A percentile compares a stretch with the other conserved stretches of the same genome.
Conservation (phyloP, 2,797 vertebrate species). For the Micromesistius poutassou region DNA sequence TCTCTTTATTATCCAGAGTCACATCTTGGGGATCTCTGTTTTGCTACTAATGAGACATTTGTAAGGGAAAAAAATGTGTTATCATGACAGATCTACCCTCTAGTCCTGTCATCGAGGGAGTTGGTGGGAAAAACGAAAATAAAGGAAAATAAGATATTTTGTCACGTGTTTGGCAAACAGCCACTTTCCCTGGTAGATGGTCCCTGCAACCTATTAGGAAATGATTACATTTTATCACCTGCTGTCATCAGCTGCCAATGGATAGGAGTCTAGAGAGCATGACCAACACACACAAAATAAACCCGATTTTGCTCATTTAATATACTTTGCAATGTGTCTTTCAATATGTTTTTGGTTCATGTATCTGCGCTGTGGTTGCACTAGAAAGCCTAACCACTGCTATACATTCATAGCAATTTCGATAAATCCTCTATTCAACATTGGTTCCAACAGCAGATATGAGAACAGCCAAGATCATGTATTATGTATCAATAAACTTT, state of each 20-base stretch:
- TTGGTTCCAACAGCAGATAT: not conserved
- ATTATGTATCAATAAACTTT: not conserved
- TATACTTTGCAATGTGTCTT: not conserved
- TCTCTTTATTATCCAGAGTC: not conserved
- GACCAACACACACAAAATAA: not conserved
- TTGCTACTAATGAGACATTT: conserved; percentile 13
- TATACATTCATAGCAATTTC: not conserved
- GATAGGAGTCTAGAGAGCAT: not conserved
- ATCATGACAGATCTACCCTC: conserved; percentile 3
- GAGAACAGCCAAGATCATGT: not conserved
- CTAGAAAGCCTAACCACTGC: not conserved
- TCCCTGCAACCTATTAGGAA: not conserved
- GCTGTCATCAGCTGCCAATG: not conserved
- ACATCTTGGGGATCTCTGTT: not conserved
- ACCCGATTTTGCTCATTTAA: not conserved
- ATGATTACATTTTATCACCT: not conserved
- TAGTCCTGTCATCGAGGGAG: not conserved
- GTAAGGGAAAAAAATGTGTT: not conserved
- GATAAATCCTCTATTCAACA: too few species aligned
- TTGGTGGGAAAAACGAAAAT: not conserved
- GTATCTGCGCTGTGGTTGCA: not conserved
- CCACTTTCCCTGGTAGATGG: not conserved
- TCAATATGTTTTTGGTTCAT: not conserved
- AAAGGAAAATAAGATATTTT: not conserved
- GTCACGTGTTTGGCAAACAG: not conserved